Evolutionary conservation across 2,797 vertebrate species (phyloP).

Genomic region (Naso thynnoides): DNA sequence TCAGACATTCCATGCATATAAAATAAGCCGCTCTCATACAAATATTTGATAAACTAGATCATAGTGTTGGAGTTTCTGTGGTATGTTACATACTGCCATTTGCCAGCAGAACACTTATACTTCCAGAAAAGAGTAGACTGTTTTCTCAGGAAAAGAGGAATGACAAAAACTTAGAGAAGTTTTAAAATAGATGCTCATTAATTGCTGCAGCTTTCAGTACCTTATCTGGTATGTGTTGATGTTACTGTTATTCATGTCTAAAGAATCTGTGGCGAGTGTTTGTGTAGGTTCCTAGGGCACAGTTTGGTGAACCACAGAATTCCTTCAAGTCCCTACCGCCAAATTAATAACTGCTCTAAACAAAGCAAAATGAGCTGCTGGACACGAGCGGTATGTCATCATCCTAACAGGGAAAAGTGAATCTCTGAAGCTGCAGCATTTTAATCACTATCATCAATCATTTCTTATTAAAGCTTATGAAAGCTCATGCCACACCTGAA

Average conservation of each 20-base stretch:
- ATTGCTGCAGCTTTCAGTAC: constrained; percentile 29
- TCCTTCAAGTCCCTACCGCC: constrained; percentile 34
- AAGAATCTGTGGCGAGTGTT: constrained; percentile 62
- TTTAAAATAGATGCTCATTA: constrained; percentile 39
- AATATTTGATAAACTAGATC: constrained; percentile 55
- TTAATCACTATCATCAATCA: background rate
- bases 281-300: constrained; percentile 52
- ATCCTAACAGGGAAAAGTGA: background rate
- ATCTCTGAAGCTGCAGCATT: background rate
- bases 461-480: constrained; percentile 10
- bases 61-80: constrained; percentile 15
- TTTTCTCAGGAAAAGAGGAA: constrained; percentile 34
- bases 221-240: constrained; percentile 61
- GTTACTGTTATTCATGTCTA: constrained; percentile 56
- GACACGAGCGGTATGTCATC: constrained; percentile 4
- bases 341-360: constrained; percentile 55
- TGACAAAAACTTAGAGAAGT: constrained; percentile 26
- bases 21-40: constrained; percentile 50
- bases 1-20: constrained; percentile 66
- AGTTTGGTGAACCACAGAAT: constrained; percentile 62
- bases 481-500: constrained; percentile 11
- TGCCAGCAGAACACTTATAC: constrained; percentile 19
- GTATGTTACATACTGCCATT: constrained; percentile 40
- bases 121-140: background rate
- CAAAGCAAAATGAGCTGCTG: constrained; percentile 23